Percentiles rank a stretch among this genome's conserved stretches.
These are phyloP conservation scores for Stenichneumon culpator DNA, from an alignment of 2,888 invertebrate species.

Conservation along the genomic window DNA sequence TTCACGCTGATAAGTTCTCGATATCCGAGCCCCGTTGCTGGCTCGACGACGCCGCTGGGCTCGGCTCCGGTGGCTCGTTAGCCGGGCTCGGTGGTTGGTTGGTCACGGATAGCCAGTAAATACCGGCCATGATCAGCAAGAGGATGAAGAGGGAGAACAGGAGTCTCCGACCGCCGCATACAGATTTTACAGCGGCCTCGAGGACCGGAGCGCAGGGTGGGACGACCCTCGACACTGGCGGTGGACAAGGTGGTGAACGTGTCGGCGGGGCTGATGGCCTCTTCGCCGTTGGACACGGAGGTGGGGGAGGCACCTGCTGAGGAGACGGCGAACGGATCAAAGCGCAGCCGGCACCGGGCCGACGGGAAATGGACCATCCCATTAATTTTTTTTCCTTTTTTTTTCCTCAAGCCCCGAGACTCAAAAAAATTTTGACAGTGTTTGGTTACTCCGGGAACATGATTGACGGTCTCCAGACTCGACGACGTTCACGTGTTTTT, in stretches of 20 bases:
- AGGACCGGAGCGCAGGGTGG: constrained; percentile 62
- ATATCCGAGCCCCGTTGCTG: constrained; percentile 8
- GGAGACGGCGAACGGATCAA: constrained; percentile 31
- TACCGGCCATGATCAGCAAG: constrained; percentile 38
- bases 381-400: constrained; percentile 21
- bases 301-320: constrained; percentile 5
- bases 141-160: constrained; percentile 58
- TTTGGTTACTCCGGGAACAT: constrained; percentile 53
- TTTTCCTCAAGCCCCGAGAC: neutral
- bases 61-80: constrained; percentile 23
- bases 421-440: constrained; percentile 59
- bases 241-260: constrained; percentile 42
- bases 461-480: constrained; percentile 38
- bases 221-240: constrained; percentile 28
- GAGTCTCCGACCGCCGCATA: constrained; percentile 60
- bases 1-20: neutral
- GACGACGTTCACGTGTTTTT: constrained; percentile 60
- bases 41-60: constrained; percentile 28
- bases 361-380: constrained; percentile 47
- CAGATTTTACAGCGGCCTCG: constrained; percentile 56
- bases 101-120: constrained; percentile 64
- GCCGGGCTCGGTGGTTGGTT: constrained; percentile 19
- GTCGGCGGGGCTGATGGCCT: constrained; percentile 45
- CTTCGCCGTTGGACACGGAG: constrained; percentile 39
- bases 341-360: constrained; percentile 36